A percentile compares a stretch with the other conserved stretches of the same genome.
phyloP scores from a whole-genome alignment of 2,113 vertebrate species.

The Sialia sialis region DNA sequence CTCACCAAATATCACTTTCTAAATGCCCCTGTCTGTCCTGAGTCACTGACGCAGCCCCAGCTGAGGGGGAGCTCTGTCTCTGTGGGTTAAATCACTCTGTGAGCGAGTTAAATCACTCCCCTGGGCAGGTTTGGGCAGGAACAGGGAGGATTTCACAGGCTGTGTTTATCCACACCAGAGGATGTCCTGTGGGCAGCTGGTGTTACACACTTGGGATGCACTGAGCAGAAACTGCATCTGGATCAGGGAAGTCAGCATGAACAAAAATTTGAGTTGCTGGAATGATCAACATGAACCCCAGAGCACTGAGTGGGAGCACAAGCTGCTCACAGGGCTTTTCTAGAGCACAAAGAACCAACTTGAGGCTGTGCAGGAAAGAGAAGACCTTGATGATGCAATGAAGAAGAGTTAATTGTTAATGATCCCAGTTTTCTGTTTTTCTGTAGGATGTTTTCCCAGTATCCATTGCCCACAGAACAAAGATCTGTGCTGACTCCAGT shows the following conservation, averaged over 20 bases:
- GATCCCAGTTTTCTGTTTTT: background rate
- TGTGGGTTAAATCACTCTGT: background rate
- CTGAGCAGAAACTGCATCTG: background rate
- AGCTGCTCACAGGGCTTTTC: background rate
- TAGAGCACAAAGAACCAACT: background rate
- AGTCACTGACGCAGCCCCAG: background rate
- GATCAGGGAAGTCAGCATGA: background rate
- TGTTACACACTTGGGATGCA: too few relatives aligned
- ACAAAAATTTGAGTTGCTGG: background rate
- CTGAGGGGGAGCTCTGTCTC: background rate
- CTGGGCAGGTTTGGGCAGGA: background rate
- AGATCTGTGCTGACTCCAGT: background rate
- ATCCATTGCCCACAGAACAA: background rate
- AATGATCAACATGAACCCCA: background rate
- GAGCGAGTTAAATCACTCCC: background rate
- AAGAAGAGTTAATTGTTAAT: background rate
- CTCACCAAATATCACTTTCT: accelerated
- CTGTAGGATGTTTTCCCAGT: background rate
- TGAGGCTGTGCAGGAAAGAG: background rate
- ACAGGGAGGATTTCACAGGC: background rate
- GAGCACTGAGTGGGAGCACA: background rate
- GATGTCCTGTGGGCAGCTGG: background rate
- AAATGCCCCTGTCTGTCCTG: background rate
- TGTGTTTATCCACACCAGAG: background rate
- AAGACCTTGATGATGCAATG: background rate